phyloP scores from a whole-genome alignment of 2,797 vertebrate species.

The Myotis daubentonii region DNA sequence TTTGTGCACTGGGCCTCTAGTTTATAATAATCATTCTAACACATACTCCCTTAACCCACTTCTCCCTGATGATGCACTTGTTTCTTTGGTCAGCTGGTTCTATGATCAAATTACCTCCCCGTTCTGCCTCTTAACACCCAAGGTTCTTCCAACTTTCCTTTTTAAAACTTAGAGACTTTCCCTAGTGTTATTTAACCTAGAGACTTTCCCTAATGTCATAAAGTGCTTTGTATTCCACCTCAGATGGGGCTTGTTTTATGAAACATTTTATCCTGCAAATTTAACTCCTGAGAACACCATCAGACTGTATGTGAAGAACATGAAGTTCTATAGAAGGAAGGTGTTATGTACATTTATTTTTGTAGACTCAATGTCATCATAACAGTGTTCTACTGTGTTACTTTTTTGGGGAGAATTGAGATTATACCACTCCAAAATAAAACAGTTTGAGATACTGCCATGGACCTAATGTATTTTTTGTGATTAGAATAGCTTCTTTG shows the following conservation, averaged over 20 bases:
- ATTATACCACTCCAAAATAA: conserved; percentile 46
- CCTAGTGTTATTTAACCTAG: background rate
- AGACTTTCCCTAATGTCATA: conserved; percentile 18
- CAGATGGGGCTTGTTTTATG: conserved; percentile 39
- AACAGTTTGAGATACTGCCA: conserved; percentile 31
- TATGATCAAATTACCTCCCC: background rate
- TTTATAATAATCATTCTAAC: background rate
- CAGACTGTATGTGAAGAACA: background rate
- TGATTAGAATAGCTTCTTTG: conserved; percentile 59
- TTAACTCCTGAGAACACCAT: conserved; percentile 37
- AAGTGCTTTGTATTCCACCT: background rate
- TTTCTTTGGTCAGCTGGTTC: background rate
- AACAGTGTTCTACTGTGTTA: background rate
- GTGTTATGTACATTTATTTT: conserved; percentile 22
- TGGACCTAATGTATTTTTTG: conserved; percentile 81
- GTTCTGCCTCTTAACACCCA: background rate
- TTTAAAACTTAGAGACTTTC: background rate
- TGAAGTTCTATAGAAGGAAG: conserved; percentile 40
- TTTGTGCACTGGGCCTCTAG: too few species aligned
- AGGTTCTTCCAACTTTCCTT: background rate
- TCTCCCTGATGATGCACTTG: background rate
- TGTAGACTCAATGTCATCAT: background rate
- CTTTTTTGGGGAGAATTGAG: background rate
- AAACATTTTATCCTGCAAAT: conserved; percentile 21
- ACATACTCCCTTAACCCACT: background rate